These are phyloP conservation scores for Eptesicus fuscus DNA, from an alignment of 2,113 vertebrate species.

Conservation along the genomic window DNA sequence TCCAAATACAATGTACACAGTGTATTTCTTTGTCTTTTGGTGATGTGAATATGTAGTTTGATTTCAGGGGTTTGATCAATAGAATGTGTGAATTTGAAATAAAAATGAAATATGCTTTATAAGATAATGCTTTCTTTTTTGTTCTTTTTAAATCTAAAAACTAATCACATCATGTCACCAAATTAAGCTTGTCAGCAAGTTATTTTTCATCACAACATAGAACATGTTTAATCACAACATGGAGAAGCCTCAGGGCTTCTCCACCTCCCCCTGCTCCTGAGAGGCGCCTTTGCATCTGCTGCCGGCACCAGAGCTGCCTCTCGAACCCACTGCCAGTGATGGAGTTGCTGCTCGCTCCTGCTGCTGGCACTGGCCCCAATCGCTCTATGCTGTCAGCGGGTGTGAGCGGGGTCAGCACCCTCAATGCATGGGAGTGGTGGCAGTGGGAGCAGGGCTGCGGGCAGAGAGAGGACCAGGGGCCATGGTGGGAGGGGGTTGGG, in stretches of 20 bases:
- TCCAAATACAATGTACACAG: neutral
- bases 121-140: neutral
- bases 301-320: no score
- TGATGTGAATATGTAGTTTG: neutral
- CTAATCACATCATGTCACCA: neutral
- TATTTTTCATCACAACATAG: neutral
- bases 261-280: no score
- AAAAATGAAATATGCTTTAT: neutral
- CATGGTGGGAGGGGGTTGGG: no score
- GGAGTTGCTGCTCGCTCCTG: no score
- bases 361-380: no score
- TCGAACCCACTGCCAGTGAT: no score
- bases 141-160: neutral
- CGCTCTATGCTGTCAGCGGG: no score
- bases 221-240: neutral
- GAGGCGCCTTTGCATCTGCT: no score
- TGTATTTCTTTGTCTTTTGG: neutral
- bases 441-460: no score
- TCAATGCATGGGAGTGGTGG: no score
- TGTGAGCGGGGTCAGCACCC: fast-evolving
- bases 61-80: neutral
- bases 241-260: no score
- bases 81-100: neutral
- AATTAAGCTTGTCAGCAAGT: neutral
- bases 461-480: no score